These are phyloP conservation scores for Coecobrya sp. DNA, from an alignment of 2,888 invertebrate genomes.

Conservation along the genomic window DNA sequence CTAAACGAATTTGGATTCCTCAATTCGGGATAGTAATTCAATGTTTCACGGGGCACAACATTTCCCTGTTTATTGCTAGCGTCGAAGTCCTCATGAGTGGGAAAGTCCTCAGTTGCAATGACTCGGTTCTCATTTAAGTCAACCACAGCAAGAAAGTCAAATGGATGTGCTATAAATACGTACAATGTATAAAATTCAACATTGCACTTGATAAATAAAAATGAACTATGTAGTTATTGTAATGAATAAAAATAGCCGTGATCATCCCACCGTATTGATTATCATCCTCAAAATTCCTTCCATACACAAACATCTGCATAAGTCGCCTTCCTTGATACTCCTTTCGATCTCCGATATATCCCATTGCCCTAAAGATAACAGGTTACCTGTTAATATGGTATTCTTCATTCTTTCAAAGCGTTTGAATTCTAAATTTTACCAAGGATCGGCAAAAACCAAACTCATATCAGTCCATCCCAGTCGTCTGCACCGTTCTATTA, in stretches of 20 bases:
- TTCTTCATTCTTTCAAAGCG: neutral
- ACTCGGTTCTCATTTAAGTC: slow-evolving; percentile 60
- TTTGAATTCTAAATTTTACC: slow-evolving; percentile 45
- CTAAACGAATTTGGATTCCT: slow-evolving; percentile 56
- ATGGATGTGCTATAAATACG: no score
- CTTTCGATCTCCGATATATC: slow-evolving; percentile 65
- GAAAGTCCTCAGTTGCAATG: slow-evolving; percentile 72
- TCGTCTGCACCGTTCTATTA: slow-evolving; percentile 37
- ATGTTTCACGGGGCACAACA: slow-evolving; percentile 27
- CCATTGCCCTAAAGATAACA: slow-evolving; percentile 55
- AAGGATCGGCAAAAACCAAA: slow-evolving; percentile 74
- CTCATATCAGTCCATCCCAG: slow-evolving; percentile 76
- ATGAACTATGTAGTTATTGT: neutral
- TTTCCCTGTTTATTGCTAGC: slow-evolving; percentile 58
- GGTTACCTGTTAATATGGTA: no score
- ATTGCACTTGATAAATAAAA: neutral
- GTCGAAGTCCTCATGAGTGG: slow-evolving; percentile 70
- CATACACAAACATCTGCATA: slow-evolving; percentile 68
- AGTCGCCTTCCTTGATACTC: slow-evolving; percentile 68
- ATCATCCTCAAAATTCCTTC: slow-evolving; percentile 64
- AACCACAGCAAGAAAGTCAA: slow-evolving; percentile 72
- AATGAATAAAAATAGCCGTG: neutral
- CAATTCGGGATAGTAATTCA: slow-evolving; percentile 56
- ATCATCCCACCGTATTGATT: slow-evolving; percentile 64
- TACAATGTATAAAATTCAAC: no score